phyloP scores from a whole-genome alignment of 2,113 vertebrate species.

The Dipodomys stephensi region DNA sequence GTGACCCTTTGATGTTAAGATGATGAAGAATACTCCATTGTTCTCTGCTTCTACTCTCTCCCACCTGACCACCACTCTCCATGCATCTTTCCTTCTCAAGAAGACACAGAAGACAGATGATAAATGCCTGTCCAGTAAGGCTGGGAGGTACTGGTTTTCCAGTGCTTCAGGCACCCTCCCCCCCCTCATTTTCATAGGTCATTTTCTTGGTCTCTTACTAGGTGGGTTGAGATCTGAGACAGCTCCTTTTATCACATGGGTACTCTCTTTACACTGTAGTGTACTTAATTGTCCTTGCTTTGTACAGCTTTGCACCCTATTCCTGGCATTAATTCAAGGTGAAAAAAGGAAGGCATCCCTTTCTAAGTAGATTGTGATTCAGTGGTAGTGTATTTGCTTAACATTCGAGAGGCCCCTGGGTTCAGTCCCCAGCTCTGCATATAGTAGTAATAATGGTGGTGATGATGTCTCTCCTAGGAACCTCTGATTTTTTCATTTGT shows the following conservation, averaged over 20 bases:
- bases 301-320: not conserved
- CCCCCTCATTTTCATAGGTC: not conserved
- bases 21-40: not conserved
- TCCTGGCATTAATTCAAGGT: not conserved
- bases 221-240: not conserved
- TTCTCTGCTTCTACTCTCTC: not conserved
- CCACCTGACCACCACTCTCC: not conserved
- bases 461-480: not conserved
- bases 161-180: not conserved
- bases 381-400: not conserved
- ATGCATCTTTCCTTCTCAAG: not conserved
- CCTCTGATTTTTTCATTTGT: not conserved
- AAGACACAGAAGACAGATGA: not conserved
- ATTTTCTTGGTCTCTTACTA: not conserved
- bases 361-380: not conserved
- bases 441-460: not conserved
- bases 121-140: rapidly evolving
- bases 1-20: too few relatives aligned
- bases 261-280: not conserved
- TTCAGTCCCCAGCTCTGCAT: not conserved
- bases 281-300: not conserved
- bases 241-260: not conserved
- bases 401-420: not conserved
- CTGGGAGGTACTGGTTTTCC: not conserved
- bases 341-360: not conserved